Evolutionary conservation across 2,113 vertebrate species (phyloP).

Genomic region (Ciconia boyciana): DNA sequence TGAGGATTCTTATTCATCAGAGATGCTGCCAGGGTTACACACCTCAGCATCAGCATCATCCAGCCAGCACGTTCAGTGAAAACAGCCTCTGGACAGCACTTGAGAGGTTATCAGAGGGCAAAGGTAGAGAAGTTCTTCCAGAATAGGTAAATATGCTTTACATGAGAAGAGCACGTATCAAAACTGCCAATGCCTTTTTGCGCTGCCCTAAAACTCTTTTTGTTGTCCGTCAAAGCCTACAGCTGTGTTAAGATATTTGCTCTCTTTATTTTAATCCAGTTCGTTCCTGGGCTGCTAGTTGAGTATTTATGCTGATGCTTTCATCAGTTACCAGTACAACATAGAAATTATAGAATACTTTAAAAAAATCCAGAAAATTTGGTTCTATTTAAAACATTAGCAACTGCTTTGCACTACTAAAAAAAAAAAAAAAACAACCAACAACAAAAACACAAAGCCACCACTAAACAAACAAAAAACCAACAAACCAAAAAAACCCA

Average conservation of each 20-base stretch:
- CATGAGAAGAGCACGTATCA: not conserved
- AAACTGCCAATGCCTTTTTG: not conserved
- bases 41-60: not conserved
- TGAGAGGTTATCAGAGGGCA: not conserved
- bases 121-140: not conserved
- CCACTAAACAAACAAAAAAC: not conserved
- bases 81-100: not conserved
- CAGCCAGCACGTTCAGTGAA: fast-evolving
- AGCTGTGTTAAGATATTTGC: not conserved
- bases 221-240: not conserved
- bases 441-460: not conserved
- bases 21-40: not conserved
- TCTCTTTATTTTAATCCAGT: not conserved
- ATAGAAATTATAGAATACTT: not conserved
- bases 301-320: not conserved
- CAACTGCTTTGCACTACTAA: not conserved
- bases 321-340: not conserved
- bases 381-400: not conserved
- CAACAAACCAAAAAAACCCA: not conserved
- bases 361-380: fast-evolving
- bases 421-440: not conserved
- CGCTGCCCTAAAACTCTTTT: not conserved
- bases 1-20: not conserved
- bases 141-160: not conserved
- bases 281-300: not conserved